Conservation (phyloP, 2,888 invertebrate genomes). For the Ophonus ardosiacus region DNA sequence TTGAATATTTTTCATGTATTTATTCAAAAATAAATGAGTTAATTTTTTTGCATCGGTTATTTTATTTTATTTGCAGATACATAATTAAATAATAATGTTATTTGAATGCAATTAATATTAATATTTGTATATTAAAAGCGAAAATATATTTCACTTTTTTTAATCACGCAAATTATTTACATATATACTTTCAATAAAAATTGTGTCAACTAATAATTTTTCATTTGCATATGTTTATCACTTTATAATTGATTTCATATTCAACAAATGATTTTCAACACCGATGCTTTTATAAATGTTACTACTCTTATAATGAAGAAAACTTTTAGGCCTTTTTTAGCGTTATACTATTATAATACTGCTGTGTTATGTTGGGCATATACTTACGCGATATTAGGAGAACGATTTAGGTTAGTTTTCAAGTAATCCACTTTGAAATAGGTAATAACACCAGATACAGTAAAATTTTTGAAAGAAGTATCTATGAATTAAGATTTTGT, state of each 20-base stretch:
- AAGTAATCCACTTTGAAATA: too few relatives aligned
- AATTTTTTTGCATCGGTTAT: constrained; percentile 52
- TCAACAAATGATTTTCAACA: not conserved
- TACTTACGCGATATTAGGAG: too few relatives aligned
- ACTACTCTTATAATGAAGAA: too few relatives aligned
- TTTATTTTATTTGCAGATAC: constrained; percentile 49
- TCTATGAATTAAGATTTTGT: too few relatives aligned
- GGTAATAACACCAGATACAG: too few relatives aligned
- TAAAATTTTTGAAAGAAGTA: too few relatives aligned
- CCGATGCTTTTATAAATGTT: not conserved
- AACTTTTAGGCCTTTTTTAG: too few relatives aligned
- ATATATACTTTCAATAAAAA: constrained; percentile 38
- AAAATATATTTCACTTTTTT: constrained; percentile 45
- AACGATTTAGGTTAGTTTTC: too few relatives aligned
- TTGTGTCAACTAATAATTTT: constrained; percentile 16
- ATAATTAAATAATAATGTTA: constrained; percentile 53
- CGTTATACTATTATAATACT: too few relatives aligned
- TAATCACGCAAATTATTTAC: constrained; percentile 43
- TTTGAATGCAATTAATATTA: constrained; percentile 55
- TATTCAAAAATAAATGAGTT: constrained; percentile 51
- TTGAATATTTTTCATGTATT: constrained; percentile 41
- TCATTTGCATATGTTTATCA: not conserved
- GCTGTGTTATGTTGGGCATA: too few relatives aligned
- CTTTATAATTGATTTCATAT: not conserved
- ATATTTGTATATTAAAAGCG: constrained; percentile 49